Conservation (phyloP, 2,797 vertebrate species). For the Hippocampus kuda region DNA sequence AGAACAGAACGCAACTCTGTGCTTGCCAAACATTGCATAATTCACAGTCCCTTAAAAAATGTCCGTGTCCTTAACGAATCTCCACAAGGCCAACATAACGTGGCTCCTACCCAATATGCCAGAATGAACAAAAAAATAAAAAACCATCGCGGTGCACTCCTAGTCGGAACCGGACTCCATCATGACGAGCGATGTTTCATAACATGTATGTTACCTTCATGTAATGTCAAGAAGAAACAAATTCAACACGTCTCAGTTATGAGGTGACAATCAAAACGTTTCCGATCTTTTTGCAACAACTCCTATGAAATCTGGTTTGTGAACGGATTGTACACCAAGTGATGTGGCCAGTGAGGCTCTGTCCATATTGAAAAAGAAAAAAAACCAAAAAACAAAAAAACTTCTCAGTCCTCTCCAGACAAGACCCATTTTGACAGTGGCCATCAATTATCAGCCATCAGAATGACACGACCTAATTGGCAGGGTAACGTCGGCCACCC, state of each 20-base stretch:
- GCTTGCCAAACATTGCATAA: no score
- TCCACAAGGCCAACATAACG: no score
- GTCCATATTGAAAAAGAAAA: no score
- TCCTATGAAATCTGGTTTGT: not conserved
- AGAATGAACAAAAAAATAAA: no score
- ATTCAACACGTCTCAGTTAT: not conserved
- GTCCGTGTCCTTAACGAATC: no score
- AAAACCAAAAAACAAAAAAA: not conserved
- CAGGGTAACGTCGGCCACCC: slow-evolving; percentile 33
- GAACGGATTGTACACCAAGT: not conserved
- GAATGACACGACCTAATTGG: slow-evolving; percentile 62
- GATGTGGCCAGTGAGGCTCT: not conserved
- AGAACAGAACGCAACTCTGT: no score
- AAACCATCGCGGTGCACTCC: no score
- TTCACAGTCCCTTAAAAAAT: no score
- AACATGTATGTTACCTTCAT: no score
- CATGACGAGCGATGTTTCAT: no score
- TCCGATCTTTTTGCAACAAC: not conserved
- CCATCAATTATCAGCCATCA: slow-evolving; percentile 36
- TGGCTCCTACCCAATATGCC: no score
- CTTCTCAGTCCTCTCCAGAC: not conserved
- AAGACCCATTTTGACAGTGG: not conserved
- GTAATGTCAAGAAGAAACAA: not conserved
- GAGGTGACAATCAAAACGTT: not conserved
- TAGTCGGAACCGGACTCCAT: no score